phyloP scores from a whole-genome alignment of 2,797 vertebrate genomes.

The Champsocephalus gunnari region DNA sequence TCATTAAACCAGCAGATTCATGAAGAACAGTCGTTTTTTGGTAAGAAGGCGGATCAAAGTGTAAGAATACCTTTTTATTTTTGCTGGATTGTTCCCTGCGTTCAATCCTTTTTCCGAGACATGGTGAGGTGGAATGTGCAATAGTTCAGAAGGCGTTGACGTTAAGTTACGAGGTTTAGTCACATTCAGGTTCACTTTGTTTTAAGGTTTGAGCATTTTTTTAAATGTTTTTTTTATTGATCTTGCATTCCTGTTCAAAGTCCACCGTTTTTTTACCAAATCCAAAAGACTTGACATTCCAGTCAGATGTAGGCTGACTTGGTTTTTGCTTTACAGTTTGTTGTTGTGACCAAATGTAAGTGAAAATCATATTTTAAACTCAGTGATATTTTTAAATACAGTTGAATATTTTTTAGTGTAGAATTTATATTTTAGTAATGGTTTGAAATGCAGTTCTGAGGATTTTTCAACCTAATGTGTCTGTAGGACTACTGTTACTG shows the following conservation, averaged over 20 bases:
- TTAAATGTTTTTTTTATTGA: conserved; percentile 27
- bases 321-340: conserved; percentile 49
- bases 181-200: conserved; percentile 61
- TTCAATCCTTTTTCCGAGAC: conserved; percentile 40
- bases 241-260: conserved; percentile 65
- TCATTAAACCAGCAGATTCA: conserved; percentile 59
- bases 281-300: conserved; percentile 62
- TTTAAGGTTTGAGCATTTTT: conserved; percentile 31
- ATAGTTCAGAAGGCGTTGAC: conserved; percentile 56
- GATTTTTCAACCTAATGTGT: conserved; percentile 25
- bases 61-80: conserved; percentile 36
- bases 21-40: conserved; percentile 1
- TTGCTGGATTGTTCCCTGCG: conserved; percentile 34
- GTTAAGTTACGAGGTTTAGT: conserved; percentile 54
- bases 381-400: conserved; percentile 17
- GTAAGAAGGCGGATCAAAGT: conserved; percentile 18
- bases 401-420: conserved; percentile 17
- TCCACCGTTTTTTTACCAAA: conserved; percentile 51
- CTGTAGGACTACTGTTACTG: conserved; percentile 22
- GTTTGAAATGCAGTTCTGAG: conserved; percentile 32
- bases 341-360: conserved; percentile 39
- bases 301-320: conserved; percentile 40
- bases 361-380: conserved; percentile 6
- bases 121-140: conserved; percentile 66
- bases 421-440: conserved; percentile 15